Conservation (phyloP, 2,888 invertebrate genomes). For the Masnerella sp. region DNA sequence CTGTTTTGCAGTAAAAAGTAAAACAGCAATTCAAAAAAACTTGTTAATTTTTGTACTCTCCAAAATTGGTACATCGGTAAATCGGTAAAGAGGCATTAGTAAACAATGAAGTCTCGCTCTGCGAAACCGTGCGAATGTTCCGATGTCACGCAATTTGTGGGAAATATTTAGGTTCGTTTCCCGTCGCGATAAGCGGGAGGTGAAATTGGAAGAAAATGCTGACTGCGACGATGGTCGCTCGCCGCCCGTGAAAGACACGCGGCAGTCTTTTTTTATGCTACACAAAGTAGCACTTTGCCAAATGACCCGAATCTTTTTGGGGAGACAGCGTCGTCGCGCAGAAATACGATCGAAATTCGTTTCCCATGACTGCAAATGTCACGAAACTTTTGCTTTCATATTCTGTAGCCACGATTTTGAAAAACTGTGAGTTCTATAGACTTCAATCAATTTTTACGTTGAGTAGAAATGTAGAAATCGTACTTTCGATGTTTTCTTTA, state of each 20-base stretch:
- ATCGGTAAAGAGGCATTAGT: too few species aligned
- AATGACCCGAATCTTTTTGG: slow-evolving; percentile 77
- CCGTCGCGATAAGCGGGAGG: slow-evolving; percentile 43
- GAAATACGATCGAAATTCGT: slow-evolving; percentile 62
- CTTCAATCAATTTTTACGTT: slow-evolving; percentile 54
- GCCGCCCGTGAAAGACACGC: slow-evolving; percentile 68
- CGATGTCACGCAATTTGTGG: slow-evolving; percentile 36
- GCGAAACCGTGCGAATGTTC: too few species aligned
- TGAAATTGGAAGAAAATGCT: slow-evolving; percentile 70
- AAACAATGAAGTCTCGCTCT: too few species aligned
- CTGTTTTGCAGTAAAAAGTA: too few species aligned
- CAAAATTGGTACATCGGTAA: too few species aligned
- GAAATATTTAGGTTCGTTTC: slow-evolving; percentile 44
- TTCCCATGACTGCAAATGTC: slow-evolving; percentile 54
- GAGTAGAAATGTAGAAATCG: too few species aligned
- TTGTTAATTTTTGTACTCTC: too few species aligned
- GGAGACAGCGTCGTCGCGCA: slow-evolving; percentile 59
- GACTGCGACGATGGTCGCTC: slow-evolving; percentile 69
- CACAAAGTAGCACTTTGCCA: slow-evolving; percentile 78
- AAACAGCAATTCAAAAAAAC: too few species aligned
- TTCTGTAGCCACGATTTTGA: slow-evolving; percentile 10
- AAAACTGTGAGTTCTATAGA: slow-evolving; percentile 54
- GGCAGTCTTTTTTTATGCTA: slow-evolving; percentile 71
- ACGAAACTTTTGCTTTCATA: slow-evolving; percentile 27
- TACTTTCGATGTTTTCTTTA: too few species aligned